Conservation (phyloP, 1,140 invertebrate species). For the Teleogryllus occipitalis region DNA sequence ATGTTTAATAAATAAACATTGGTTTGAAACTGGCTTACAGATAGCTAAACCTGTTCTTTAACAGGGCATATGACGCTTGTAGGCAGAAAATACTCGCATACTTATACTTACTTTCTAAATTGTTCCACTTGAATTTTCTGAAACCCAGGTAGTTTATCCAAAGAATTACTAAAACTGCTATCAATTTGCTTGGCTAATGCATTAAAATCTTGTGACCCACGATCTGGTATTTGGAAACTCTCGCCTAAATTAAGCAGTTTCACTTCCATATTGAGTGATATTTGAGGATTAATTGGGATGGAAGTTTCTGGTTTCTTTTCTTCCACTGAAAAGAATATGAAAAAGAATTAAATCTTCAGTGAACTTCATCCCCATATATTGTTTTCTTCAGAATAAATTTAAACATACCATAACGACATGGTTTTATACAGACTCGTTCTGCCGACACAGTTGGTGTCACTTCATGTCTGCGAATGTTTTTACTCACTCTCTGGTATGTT, state of each 20-base stretch:
- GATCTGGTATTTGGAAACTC: slow-evolving; percentile 59
- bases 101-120: slow-evolving; percentile 56
- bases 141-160: slow-evolving; percentile 63
- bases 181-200: slow-evolving; percentile 59
- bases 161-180: slow-evolving; percentile 50
- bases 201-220: slow-evolving; percentile 60
- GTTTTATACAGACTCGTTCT: slow-evolving; percentile 72
- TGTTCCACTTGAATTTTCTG: slow-evolving; percentile 56
- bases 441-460: slow-evolving; percentile 66
- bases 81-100: not conserved
- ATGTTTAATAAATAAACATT: too few species aligned
- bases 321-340: not conserved
- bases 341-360: not conserved
- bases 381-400: too few species aligned
- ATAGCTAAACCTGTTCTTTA: too few species aligned
- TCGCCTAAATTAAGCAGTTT: slow-evolving; percentile 68
- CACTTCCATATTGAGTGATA: slow-evolving; percentile 62
- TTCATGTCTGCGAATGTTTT: slow-evolving; percentile 77
- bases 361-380: not conserved
- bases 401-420: slow-evolving; percentile 57
- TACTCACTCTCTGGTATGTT: slow-evolving; percentile 69
- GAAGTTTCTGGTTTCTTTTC: not conserved
- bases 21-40: too few species aligned
- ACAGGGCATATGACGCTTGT: too few species aligned
- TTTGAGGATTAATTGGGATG: slow-evolving; percentile 46